Evolutionary conservation across 2,888 invertebrate genomes (phyloP).

Genomic region (Sepioteuthis lessoniana): DNA sequence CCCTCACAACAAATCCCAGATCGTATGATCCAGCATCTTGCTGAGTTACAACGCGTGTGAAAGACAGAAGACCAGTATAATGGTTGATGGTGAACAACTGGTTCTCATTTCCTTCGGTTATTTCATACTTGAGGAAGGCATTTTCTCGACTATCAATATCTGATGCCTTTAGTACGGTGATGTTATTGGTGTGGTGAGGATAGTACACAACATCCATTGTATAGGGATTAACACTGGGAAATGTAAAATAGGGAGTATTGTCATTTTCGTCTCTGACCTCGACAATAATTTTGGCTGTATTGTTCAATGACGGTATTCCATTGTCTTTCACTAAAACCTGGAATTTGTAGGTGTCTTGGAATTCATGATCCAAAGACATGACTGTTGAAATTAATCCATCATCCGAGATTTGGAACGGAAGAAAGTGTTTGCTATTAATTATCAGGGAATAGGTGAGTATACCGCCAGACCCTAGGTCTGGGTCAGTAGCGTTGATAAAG

Average conservation of each 20-base stretch:
- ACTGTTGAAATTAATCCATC: not conserved
- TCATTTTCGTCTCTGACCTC: not conserved
- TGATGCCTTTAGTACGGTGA: not conserved
- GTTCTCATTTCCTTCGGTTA: not conserved
- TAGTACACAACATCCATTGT: not conserved
- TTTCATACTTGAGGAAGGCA: not conserved
- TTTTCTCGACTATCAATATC: not conserved
- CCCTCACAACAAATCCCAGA: not conserved
- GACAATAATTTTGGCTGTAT: not conserved
- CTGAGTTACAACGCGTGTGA: not conserved
- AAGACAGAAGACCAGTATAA: not conserved
- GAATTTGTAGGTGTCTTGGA: not conserved
- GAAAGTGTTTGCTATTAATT: not conserved
- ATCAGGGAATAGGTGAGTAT: not conserved
- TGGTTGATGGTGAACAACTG: slow-evolving; percentile 6
- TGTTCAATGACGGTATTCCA: slow-evolving; percentile 18
- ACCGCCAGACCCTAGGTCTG: not conserved
- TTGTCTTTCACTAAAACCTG: not conserved
- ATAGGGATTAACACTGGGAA: not conserved
- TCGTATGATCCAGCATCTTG: not conserved
- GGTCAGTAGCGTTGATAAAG: not conserved
- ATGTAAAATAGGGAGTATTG: not conserved
- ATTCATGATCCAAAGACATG: slow-evolving; percentile 20
- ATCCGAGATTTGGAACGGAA: not conserved
- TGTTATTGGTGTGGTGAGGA: not conserved